phyloP scores from a whole-genome alignment of 2,888 invertebrate species.

The Mystacides longicornis region DNA sequence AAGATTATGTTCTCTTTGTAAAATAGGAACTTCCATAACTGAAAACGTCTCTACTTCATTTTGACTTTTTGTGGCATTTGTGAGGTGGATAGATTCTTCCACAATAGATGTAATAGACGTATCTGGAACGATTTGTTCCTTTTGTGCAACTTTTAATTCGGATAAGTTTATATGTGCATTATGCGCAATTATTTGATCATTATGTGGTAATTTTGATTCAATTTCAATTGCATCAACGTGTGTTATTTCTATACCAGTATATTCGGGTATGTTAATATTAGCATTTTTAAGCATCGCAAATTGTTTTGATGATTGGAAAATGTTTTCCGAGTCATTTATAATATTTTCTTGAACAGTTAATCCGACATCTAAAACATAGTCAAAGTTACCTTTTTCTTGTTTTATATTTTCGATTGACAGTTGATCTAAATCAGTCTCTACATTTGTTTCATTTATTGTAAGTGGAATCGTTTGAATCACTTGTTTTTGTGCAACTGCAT shows the following conservation, averaged over 20 bases:
- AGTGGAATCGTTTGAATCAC: slow-evolving; percentile 27
- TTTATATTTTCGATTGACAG: slow-evolving; percentile 29
- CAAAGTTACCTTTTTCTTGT: slow-evolving; percentile 32
- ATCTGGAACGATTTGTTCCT: slow-evolving; percentile 28
- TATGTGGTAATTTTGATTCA: slow-evolving; percentile 32
- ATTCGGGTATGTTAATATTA: slow-evolving; percentile 28
- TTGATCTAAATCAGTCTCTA: slow-evolving; percentile 28
- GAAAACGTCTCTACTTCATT: slow-evolving; percentile 28
- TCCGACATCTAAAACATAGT: slow-evolving; percentile 26
- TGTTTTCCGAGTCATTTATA: slow-evolving; percentile 31
- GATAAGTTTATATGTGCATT: slow-evolving; percentile 28
- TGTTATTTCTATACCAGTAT: slow-evolving; percentile 34
- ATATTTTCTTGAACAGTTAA: slow-evolving; percentile 30
- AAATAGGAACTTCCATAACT: slow-evolving; percentile 24
- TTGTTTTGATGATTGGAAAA: slow-evolving; percentile 18
- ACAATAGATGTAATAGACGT: slow-evolving; percentile 26
- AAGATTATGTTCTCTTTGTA: slow-evolving; percentile 30
- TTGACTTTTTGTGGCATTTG: slow-evolving; percentile 39
- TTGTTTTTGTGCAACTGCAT: slow-evolving; percentile 25
- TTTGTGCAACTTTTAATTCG: slow-evolving; percentile 26
- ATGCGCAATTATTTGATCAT: slow-evolving; percentile 25
- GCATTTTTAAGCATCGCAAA: too few species aligned
- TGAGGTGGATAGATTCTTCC: slow-evolving; percentile 34
- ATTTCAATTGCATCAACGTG: slow-evolving; percentile 40
- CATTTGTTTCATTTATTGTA: slow-evolving; percentile 27